Evolutionary conservation across 2,888 invertebrate genomes (phyloP).

Genomic region (Xylocampa areola): DNA sequence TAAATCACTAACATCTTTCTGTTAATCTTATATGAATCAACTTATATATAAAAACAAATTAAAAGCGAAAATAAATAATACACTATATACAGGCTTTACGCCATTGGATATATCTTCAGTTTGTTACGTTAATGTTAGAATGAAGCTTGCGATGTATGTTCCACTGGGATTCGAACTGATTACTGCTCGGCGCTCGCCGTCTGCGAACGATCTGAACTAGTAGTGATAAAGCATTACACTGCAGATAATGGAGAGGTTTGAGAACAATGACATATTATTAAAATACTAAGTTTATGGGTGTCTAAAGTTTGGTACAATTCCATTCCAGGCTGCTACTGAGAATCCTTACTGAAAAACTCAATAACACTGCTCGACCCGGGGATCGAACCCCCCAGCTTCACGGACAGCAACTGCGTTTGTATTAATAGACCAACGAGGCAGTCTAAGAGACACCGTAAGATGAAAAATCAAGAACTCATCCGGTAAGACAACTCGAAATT

Average conservation of each 20-base stretch:
- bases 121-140: constrained; percentile 65
- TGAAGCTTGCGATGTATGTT: constrained; percentile 48
- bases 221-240: constrained; percentile 51
- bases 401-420: background rate
- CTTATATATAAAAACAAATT: too few species aligned
- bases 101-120: constrained; percentile 60
- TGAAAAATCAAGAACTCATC: constrained; percentile 30
- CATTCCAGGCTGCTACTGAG: too few species aligned
- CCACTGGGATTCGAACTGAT: constrained; percentile 62
- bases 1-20: too few species aligned
- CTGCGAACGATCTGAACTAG: constrained; percentile 47
- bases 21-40: too few species aligned
- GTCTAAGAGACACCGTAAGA: too few species aligned
- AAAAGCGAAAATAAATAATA: too few species aligned
- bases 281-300: constrained; percentile 30
- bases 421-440: too few species aligned
- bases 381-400: too few species aligned
- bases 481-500: constrained; percentile 9
- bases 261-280: constrained; percentile 46
- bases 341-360: too few species aligned
- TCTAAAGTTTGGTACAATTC: too few species aligned
- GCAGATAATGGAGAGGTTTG: constrained; percentile 42
- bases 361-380: too few species aligned
- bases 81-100: too few species aligned
- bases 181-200: constrained; percentile 50